A percentile compares a stretch with the other conserved stretches of the same genome.
Conservation (phyloP, 2,797 vertebrate species). For the Mormyrops attenuatus region DNA sequence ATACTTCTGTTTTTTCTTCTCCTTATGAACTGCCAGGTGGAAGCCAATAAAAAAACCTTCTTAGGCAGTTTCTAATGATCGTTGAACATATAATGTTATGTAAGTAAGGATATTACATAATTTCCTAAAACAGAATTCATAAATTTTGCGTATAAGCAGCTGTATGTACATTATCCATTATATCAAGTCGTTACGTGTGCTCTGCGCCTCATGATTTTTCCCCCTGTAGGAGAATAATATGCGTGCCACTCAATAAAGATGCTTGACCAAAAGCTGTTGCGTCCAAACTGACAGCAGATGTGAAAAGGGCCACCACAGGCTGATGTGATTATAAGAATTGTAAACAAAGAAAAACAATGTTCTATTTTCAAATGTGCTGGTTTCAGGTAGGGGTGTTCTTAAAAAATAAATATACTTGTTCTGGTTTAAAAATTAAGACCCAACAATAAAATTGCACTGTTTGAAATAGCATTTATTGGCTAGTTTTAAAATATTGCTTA, state of each 20-base stretch:
- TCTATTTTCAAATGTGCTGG: background rate
- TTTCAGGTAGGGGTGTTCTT: background rate
- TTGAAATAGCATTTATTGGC: background rate
- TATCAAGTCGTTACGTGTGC: background rate
- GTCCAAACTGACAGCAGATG: constrained; percentile 14
- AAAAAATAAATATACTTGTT: background rate
- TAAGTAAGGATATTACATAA: background rate
- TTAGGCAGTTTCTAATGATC: background rate
- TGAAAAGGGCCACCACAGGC: constrained; percentile 1
- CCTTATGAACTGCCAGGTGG: background rate
- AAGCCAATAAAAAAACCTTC: background rate
- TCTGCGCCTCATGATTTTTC: background rate
- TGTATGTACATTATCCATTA: background rate
- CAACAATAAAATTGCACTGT: background rate
- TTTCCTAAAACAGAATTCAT: background rate
- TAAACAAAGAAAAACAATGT: background rate
- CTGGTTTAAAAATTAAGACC: background rate
- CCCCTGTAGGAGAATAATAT: background rate
- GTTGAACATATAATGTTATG: background rate
- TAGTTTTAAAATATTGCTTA: background rate
- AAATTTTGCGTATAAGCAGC: background rate
- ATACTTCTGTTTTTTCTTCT: background rate
- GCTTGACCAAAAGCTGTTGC: background rate
- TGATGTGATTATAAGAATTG: constrained; percentile 2
- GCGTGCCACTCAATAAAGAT: background rate